Conservation (phyloP, 2,888 invertebrate species). For the Crossocerus cetratus region DNA sequence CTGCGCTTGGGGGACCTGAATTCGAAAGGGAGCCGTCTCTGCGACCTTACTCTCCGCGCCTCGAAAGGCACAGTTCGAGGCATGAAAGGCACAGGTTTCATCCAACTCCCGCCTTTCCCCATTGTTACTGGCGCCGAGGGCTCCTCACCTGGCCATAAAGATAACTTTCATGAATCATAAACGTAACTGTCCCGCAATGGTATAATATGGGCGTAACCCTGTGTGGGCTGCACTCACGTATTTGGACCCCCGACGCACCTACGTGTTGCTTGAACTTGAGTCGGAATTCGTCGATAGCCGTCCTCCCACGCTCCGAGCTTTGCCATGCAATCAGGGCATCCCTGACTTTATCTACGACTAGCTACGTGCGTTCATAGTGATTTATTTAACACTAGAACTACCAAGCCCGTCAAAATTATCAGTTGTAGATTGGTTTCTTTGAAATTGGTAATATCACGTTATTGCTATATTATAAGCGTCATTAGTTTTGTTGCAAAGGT, state of each 20-base stretch:
- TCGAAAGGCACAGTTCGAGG: background rate
- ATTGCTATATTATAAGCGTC: too few relatives aligned
- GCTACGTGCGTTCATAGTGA: too few relatives aligned
- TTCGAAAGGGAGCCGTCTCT: background rate
- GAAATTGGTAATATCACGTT: too few relatives aligned
- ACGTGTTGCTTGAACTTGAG: slow-evolving; percentile 29
- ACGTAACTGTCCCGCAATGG: slow-evolving; percentile 33
- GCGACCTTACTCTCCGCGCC: background rate
- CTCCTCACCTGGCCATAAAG: slow-evolving; percentile 47
- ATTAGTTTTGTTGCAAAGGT: too few relatives aligned
- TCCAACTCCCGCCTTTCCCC: slow-evolving; percentile 36
- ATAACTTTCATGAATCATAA: slow-evolving; percentile 51
- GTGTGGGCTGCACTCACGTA: slow-evolving; percentile 33
- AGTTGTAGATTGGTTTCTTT: too few relatives aligned
- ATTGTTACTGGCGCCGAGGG: slow-evolving; percentile 38
- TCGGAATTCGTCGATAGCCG: slow-evolving; percentile 7
- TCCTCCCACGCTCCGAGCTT: background rate
- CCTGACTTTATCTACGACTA: too few relatives aligned
- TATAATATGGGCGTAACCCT: slow-evolving; percentile 5
- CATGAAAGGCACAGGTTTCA: slow-evolving; percentile 13
- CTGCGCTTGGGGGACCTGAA: background rate
- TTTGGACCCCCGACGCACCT: slow-evolving; percentile 32
- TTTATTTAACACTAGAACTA: too few relatives aligned
- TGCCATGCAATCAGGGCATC: too few relatives aligned
- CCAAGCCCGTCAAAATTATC: too few relatives aligned